phyloP scores from a whole-genome alignment of 2,888 invertebrate genomes.

The Amphipyra berbera region DNA sequence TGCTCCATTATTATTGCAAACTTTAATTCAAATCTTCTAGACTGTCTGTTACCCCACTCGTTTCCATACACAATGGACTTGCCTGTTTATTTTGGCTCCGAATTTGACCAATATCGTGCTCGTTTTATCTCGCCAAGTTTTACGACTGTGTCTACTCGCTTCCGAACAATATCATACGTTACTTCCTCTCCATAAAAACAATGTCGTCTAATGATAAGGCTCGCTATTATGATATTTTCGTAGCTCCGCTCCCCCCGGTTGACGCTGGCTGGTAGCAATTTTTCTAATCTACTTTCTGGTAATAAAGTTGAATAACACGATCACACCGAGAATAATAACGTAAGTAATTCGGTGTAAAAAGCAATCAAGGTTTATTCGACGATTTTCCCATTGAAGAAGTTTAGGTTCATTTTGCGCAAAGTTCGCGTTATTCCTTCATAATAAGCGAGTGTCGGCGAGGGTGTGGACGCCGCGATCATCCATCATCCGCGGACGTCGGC shows the following conservation, averaged over 20 bases:
- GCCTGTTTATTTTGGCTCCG: constrained; percentile 47
- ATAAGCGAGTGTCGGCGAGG: constrained; percentile 16
- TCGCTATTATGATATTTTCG: constrained; percentile 56
- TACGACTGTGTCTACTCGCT: constrained; percentile 57
- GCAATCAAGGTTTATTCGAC: constrained; percentile 39
- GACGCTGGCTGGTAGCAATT: constrained; percentile 20
- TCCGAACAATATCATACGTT: constrained; percentile 62
- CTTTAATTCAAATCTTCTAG: constrained; percentile 52
- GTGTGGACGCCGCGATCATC: constrained; percentile 47
- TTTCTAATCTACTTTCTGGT: constrained; percentile 48
- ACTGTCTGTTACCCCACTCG: constrained; percentile 17
- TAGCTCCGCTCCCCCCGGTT: constrained; percentile 20
- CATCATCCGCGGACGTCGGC: constrained; percentile 61
- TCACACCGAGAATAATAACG: constrained; percentile 43
- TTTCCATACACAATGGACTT: constrained; percentile 26
- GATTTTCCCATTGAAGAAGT: constrained; percentile 27
- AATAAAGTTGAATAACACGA: constrained; percentile 46
- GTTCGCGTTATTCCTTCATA: constrained; percentile 14
- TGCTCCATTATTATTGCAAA: constrained; percentile 37
- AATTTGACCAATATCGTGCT: constrained; percentile 53
- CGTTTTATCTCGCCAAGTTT: constrained; percentile 54
- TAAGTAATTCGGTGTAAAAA: constrained; percentile 47
- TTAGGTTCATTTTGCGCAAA: constrained; percentile 29
- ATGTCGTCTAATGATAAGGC: constrained; percentile 59
- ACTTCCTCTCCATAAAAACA: constrained; percentile 65